Evolutionary conservation across 1,140 invertebrate species (phyloP).

Genomic region (Bradysia coprophila): DNA sequence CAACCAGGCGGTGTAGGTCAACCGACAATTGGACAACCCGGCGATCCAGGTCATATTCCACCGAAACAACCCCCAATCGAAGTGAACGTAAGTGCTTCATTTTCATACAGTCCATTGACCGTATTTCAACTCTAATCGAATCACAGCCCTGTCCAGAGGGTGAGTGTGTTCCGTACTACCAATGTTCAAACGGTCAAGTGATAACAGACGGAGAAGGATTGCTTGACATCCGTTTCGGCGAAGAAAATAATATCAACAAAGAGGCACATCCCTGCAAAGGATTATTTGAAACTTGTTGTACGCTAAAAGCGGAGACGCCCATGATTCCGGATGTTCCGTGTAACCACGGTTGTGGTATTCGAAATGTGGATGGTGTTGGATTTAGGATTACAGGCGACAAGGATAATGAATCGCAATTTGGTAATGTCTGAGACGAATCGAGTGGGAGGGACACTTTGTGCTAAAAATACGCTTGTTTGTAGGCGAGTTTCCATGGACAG

Average conservation of each 20-base stretch:
- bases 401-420: constrained; percentile 35
- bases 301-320: constrained; percentile 6
- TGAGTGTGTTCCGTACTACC: constrained; percentile 40
- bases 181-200: constrained; percentile 40
- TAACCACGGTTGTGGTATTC: constrained; percentile 29
- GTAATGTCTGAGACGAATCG: constrained; percentile 18
- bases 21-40: too few species aligned
- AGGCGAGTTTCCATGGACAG: constrained; percentile 64
- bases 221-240: constrained; percentile 44
- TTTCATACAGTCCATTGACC: too few species aligned
- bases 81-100: neutral
- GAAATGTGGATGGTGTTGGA: constrained; percentile 41
- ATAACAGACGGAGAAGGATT: constrained; percentile 46
- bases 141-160: neutral
- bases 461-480: too few species aligned
- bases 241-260: constrained; percentile 5
- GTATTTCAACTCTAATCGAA: too few species aligned
- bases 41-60: neutral
- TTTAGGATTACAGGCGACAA: constrained; percentile 41
- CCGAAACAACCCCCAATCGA: neutral
- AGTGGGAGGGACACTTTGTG: too few species aligned
- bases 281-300: constrained; percentile 35
- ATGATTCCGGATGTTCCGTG: constrained; percentile 11
- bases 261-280: constrained; percentile 28
- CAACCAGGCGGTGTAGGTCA: too few species aligned